Conservation (phyloP, 2,113 vertebrate genomes). For the Galeopterus variegatus region DNA sequence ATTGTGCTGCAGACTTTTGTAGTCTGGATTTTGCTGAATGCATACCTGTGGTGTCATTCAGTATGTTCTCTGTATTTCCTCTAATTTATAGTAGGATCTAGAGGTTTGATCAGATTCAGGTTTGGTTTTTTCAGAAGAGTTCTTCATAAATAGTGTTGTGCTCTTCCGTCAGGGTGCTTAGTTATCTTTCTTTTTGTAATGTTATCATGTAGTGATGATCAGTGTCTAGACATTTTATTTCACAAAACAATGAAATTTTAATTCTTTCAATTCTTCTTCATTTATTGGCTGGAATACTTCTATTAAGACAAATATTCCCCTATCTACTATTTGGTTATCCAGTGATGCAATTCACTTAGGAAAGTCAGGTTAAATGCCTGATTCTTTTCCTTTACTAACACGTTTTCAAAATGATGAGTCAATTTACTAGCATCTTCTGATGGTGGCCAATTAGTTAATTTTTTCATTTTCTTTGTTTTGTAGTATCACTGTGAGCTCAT, state of each 20-base stretch:
- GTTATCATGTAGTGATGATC: background rate
- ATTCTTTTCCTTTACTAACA: constrained; percentile 26
- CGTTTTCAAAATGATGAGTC: constrained; percentile 23
- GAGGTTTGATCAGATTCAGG: background rate
- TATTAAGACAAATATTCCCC: background rate
- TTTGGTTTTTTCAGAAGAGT: constrained; percentile 6
- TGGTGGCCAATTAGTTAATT: background rate
- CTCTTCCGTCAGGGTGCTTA: background rate
- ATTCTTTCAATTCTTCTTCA: background rate
- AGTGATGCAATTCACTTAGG: background rate
- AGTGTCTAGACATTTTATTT: background rate
- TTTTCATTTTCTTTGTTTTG: background rate
- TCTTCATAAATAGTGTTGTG: background rate
- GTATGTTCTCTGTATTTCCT: background rate
- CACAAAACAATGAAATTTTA: constrained; percentile 16
- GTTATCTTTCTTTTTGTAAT: constrained; percentile 14
- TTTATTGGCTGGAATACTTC: background rate
- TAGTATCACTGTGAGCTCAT: background rate
- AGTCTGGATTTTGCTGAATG: constrained; percentile 41
- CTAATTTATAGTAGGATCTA: background rate
- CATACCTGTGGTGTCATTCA: background rate
- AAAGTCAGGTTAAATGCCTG: background rate
- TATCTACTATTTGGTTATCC: background rate
- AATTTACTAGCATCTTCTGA: background rate
- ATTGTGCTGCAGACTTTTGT: background rate